Evolutionary conservation across 2,888 invertebrate genomes (phyloP), one percentile per base, ranked within the genome.

Genomic region (Phyllotreta striolata): DNA sequence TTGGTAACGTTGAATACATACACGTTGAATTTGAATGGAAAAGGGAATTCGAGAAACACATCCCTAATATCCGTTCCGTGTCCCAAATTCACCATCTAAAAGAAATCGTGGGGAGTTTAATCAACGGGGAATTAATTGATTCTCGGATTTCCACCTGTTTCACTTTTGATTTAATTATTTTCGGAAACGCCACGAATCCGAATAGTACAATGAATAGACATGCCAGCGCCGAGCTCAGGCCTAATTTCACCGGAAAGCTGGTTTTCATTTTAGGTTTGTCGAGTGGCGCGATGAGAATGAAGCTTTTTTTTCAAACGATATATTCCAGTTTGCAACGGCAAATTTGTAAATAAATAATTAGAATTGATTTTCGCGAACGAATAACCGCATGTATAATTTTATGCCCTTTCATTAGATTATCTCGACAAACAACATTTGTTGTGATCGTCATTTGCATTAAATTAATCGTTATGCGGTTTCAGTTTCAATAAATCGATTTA

Each of bases 1-100:
- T 95, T 95, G 5, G 93, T 92, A 44, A 93, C 87, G 77, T 95
- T 93, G 78, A 92, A 95, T 0, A 94, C 74, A 75, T 90, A 92
- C 24, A 94, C 83, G 73, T 89, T 90, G 76, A 93, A 92, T 72
- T 90, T 88, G 38, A 94, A 75, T 0, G 90, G 85, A 70, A 93
- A 89, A 0, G 94, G 93, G 0, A 93, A 87, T 69, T 88, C 88
- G 55, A 87, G 82, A 91, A 95, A 96, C 83, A 92, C 86, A 40
- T 88, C 86, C 10, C 93, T 87, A 13, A 92, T 86, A 62, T 92
- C 91, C 0, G 88, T 87, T 37, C 90, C 91, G 60, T 88, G 87
- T 49, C 89, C 88, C 8, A 95, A 79, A 1, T 87, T 86, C 73
- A 93, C 88, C 85, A 89, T 89, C 94, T 95, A 78, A 14, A 81